These are phyloP conservation scores for Amphipyra berbera DNA, from an alignment of 2,888 invertebrate genomes.

Conservation along the genomic window DNA sequence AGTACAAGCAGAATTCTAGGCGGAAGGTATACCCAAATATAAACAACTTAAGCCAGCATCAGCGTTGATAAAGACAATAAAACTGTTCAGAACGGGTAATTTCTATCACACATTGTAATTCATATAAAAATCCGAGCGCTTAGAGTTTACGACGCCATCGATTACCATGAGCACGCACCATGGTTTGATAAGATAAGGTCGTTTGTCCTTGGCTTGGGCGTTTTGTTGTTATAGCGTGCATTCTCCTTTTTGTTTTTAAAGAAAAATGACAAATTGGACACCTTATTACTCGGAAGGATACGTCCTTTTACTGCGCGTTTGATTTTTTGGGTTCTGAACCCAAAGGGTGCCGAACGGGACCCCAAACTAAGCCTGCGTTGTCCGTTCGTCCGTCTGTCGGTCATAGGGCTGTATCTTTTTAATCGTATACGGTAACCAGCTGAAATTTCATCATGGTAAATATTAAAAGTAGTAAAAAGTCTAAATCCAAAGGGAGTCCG, in stretches of 20 bases:
- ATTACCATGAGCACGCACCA: conserved; percentile 63
- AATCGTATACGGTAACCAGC: no score
- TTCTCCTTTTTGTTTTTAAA: conserved; percentile 13
- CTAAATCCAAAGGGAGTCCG: no score
- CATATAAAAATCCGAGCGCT: conserved; percentile 61
- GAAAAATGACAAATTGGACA: not conserved
- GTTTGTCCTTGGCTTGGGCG: conserved; percentile 61
- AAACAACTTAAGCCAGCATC: not conserved
- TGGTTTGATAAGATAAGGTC: conserved; percentile 67
- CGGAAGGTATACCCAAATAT: no score
- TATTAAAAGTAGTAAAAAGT: no score
- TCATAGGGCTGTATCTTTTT: no score
- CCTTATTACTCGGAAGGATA: not conserved
- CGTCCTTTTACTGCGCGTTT: no score
- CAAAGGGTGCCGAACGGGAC: no score
- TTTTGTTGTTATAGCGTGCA: conserved; percentile 24
- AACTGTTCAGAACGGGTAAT: conserved; percentile 13
- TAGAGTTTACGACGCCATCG: conserved; percentile 63
- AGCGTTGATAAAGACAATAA: not conserved
- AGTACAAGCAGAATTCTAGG: no score
- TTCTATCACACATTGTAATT: conserved; percentile 34
- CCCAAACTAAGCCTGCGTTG: no score
- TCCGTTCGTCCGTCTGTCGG: no score
- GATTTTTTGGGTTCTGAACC: no score
- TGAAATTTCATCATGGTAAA: no score